Evolutionary conservation across 1,140 invertebrate genomes (phyloP).

Genomic region (Carcinoscorpius rotundicauda): DNA sequence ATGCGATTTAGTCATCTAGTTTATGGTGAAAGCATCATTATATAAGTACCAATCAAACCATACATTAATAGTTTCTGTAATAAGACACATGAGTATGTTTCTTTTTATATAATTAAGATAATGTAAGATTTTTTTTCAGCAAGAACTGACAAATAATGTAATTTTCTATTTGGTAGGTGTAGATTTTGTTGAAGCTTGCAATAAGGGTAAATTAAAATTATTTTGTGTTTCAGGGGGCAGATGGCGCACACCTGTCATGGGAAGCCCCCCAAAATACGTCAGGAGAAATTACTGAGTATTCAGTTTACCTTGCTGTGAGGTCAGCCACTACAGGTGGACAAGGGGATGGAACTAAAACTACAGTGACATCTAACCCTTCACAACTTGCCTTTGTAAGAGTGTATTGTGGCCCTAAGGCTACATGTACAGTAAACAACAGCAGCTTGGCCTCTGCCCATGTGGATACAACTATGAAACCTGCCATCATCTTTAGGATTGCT

Average conservation of each 20-base stretch:
- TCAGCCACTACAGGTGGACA: conserved; percentile 37
- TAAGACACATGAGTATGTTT: too few species aligned
- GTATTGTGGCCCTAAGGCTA: conserved; percentile 84
- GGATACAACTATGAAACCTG: conserved; percentile 91
- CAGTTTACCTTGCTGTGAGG: conserved; percentile 91
- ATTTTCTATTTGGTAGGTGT: too few species aligned
- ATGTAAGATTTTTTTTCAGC: too few species aligned
- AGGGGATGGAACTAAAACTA: conserved; percentile 24
- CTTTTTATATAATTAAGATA: too few species aligned
- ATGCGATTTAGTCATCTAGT: too few species aligned
- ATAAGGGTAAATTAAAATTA: too few species aligned
- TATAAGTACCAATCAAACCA: too few species aligned
- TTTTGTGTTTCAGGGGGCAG: conserved; percentile 37
- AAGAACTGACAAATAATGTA: too few species aligned
- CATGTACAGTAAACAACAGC: conserved; percentile 79
- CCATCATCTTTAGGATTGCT: conserved; percentile 98
- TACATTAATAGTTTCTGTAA: too few species aligned
- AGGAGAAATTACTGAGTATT: conserved; percentile 94
- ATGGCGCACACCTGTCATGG: conserved; percentile 95
- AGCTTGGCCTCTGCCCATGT: conserved; percentile 84
- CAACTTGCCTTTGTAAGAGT: conserved; percentile 91
- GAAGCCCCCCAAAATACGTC: conserved; percentile 85
- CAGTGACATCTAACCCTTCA: conserved; percentile 43
- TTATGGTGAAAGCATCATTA: too few species aligned
- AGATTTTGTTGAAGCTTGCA: too few species aligned